Evolutionary conservation across 2,888 invertebrate species (phyloP), one percentile per base, ranked within the genome.

Genomic region (Saturnia japonica): DNA sequence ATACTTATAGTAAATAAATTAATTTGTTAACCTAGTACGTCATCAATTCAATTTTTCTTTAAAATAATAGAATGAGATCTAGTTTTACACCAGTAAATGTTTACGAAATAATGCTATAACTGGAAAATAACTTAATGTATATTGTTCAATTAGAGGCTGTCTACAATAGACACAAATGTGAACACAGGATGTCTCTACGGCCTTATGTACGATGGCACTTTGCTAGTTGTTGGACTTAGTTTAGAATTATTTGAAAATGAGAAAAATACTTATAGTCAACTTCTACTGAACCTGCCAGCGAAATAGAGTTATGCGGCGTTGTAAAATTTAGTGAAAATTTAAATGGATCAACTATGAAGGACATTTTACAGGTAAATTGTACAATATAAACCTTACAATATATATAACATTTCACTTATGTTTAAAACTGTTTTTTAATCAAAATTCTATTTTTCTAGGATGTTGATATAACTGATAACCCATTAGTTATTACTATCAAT

Each of bases 401-500:
- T 54, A 22, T n/a, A 1, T 54, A 22, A 54, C 22, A 54, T 54
- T n/a, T 9, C 9, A 7, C 22, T 0, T 54, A 22, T 22, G 22
- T 54, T 8, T 22, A 2, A 54, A 54, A 54, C 14, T 3, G 25
- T 1, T 14, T 14, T 60, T 14, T 14, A 60, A 28, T 28, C 1
- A 12, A 28, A 60, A 28, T 28, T 60, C 6, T 28, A 25, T 40
- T 67, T 71, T 86, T 87, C 45, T 78, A 95, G 95, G 96, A 96
- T 88, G 96, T 97, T 72, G 96, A 97, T 84, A 96, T 97, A 79
- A 97, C 97, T 69, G 97, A 97, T 82, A 97, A 97, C 89, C 97
- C 97, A 4, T 91, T 97, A 72, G 93, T 97, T 69, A 89, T 97
- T 62, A 87, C 95, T 74, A 94, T 95, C 22, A 95, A 94, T 75